Conservation (phyloP, 2,888 invertebrate genomes). For the Pyrgus malvae region DNA sequence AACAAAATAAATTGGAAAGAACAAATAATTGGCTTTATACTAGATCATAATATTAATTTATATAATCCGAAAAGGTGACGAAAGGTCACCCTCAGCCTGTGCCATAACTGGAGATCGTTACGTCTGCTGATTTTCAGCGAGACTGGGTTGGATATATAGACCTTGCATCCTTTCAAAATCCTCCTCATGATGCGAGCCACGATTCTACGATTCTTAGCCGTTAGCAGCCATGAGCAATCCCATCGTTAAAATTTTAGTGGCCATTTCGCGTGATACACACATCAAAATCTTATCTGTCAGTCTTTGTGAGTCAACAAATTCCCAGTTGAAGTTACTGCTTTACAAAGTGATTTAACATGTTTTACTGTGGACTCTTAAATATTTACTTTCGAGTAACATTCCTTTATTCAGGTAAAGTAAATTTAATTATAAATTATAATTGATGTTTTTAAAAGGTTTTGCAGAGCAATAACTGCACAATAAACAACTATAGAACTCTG, state of each 20-base stretch:
- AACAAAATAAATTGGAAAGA: too few relatives aligned
- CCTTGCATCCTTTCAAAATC: not conserved
- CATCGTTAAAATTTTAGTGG: constrained; percentile 59
- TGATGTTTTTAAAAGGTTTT: too few relatives aligned
- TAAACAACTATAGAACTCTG: too few relatives aligned
- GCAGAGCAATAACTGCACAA: too few relatives aligned
- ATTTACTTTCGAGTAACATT: not conserved
- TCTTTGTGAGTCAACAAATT: constrained; percentile 45
- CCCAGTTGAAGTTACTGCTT: constrained; percentile 32
- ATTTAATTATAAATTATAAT: too few relatives aligned
- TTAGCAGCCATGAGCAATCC: constrained; percentile 43
- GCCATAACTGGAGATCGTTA: too few relatives aligned
- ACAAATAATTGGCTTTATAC: too few relatives aligned
- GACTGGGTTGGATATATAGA: too few relatives aligned
- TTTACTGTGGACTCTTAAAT: constrained; percentile 26
- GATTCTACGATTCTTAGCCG: constrained; percentile 28
- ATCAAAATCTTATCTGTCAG: constrained; percentile 51
- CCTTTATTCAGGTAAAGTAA: constrained; percentile 7
- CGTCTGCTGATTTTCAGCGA: too few relatives aligned
- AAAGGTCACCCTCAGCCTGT: too few relatives aligned
- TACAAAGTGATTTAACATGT: constrained; percentile 27
- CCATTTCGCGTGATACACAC: constrained; percentile 47
- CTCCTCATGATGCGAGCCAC: not conserved
- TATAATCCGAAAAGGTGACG: too few relatives aligned
- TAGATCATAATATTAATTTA: too few relatives aligned